phyloP scores from a whole-genome alignment of 2,888 invertebrate genomes.

The Tachina lurida region DNA sequence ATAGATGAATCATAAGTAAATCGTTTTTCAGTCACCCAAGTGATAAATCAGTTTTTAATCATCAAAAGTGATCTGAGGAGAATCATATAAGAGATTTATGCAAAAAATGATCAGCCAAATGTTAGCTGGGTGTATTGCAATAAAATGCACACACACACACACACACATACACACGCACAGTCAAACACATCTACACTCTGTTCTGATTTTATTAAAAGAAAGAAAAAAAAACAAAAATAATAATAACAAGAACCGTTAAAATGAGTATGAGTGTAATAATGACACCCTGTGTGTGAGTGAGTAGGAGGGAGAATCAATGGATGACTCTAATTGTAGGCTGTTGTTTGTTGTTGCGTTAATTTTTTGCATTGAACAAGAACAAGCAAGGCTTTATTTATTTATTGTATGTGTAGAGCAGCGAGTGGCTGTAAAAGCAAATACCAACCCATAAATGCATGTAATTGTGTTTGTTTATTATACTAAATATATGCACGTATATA shows the following conservation, averaged over 20 bases:
- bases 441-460: not conserved
- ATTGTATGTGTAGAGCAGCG: not conserved
- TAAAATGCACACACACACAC: not conserved
- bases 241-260: slow-evolving; percentile 4
- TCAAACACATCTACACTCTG: not conserved
- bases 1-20: too few species aligned
- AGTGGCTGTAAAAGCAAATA: not conserved
- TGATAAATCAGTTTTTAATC: too few species aligned
- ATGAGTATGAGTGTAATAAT: not conserved
- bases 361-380: not conserved
- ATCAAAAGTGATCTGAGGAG: too few species aligned
- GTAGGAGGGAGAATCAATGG: slow-evolving; percentile 2
- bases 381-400: not conserved
- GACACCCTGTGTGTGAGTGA: not conserved
- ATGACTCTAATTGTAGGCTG: slow-evolving; percentile 32
- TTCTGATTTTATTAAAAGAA: not conserved
- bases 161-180: not conserved
- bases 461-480: not conserved
- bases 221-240: slow-evolving; percentile 9
- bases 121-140: too few species aligned
- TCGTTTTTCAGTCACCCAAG: too few species aligned
- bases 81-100: too few species aligned
- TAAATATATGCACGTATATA: too few species aligned
- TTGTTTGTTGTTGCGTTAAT: slow-evolving; percentile 1
- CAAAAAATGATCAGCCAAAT: too few species aligned